Conservation (phyloP, 2,113 vertebrate genomes). For the Albula glossodonta region DNA sequence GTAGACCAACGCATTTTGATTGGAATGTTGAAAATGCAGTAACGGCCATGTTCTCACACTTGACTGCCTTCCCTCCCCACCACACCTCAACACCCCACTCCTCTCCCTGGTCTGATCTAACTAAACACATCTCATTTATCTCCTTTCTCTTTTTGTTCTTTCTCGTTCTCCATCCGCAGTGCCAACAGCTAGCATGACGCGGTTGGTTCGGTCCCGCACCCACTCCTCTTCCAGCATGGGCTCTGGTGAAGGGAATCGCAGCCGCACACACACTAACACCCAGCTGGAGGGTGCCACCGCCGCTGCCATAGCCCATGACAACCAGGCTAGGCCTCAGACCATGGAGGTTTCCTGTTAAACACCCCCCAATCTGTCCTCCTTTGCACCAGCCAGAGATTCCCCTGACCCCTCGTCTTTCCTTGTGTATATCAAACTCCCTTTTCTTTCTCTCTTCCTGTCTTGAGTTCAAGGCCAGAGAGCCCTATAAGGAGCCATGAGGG, state of each 20-base stretch:
- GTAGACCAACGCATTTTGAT: neutral
- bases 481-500: neutral
- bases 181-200: slow-evolving; percentile 88
- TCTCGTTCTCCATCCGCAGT: slow-evolving; percentile 63
- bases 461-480: slow-evolving; percentile 16
- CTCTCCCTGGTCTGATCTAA: neutral
- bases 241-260: slow-evolving; percentile 78
- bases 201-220: slow-evolving; percentile 85
- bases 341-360: slow-evolving; percentile 85
- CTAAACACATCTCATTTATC: neutral
- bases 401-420: neutral
- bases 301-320: slow-evolving; percentile 57
- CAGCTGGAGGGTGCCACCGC: slow-evolving; percentile 70
- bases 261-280: slow-evolving; percentile 70
- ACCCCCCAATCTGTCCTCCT: neutral
- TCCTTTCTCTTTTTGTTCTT: neutral
- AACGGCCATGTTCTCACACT: slow-evolving; percentile 1
- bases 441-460: neutral
- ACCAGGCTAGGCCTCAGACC: slow-evolving; percentile 74
- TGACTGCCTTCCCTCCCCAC: neutral
- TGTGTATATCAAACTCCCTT: neutral
- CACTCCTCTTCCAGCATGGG: slow-evolving; percentile 88
- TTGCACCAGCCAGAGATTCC: slow-evolving; percentile 2
- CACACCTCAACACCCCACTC: neutral
- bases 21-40: neutral